Conservation (phyloP, 2,113 vertebrate genomes). For the Hippocampus guttulatus region DNA sequence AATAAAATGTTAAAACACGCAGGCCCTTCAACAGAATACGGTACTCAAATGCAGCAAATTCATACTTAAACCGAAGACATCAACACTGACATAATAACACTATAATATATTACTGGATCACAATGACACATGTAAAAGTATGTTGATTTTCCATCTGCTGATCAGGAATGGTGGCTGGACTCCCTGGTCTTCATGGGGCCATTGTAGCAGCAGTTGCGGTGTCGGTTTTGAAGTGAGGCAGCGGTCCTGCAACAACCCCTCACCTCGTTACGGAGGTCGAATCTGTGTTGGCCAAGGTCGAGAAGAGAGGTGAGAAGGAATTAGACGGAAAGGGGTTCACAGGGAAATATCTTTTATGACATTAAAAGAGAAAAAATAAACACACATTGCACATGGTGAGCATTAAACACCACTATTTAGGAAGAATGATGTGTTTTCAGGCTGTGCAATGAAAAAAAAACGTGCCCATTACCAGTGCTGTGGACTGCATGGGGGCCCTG, state of each 20-base stretch:
- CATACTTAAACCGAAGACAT: neutral
- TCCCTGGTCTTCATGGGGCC: conserved; percentile 91
- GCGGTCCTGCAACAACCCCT: conserved; percentile 91
- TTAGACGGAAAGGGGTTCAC: neutral
- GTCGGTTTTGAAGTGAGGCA: conserved; percentile 95
- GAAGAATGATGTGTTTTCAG: conserved; percentile 58
- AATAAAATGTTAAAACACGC: neutral
- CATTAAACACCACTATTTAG: neutral
- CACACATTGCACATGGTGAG: neutral
- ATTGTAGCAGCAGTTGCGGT: conserved; percentile 92
- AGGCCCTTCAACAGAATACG: neutral
- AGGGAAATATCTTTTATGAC: neutral
- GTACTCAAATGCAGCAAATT: neutral
- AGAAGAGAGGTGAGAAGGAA: conserved; percentile 84
- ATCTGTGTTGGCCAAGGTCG: conserved; percentile 92
- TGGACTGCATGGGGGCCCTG: conserved; percentile 90
- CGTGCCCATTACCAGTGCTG: conserved; percentile 81
- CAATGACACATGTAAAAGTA: neutral
- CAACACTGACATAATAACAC: neutral
- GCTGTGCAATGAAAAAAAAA: conserved; percentile 89
- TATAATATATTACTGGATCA: neutral
- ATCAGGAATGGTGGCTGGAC: conserved; percentile 93
- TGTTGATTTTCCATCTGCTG: neutral
- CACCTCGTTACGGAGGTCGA: conserved; percentile 85
- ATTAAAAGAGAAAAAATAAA: neutral